phyloP scores from a whole-genome alignment of 2,888 invertebrate species.

The Clusia tigrina region DNA sequence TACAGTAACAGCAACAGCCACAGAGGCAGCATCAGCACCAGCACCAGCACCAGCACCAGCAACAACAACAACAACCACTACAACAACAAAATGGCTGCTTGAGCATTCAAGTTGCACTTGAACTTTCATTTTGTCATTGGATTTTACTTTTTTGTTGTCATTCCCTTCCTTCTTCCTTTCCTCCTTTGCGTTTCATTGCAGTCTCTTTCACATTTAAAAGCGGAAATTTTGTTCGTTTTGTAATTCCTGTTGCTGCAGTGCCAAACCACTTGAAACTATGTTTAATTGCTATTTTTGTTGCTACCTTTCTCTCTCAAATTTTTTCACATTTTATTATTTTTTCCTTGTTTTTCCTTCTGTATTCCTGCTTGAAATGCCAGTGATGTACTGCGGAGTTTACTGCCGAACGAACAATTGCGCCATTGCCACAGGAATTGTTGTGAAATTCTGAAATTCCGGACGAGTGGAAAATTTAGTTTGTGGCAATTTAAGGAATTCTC shows the following conservation, averaged over 20 bases:
- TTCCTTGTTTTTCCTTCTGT: constrained; percentile 17
- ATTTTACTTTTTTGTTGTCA: too few species aligned
- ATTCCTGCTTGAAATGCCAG: background rate
- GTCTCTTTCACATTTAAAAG: constrained; percentile 1
- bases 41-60: background rate
- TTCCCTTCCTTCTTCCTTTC: constrained; percentile 15
- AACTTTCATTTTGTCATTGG: constrained; percentile 47
- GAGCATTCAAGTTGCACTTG: constrained; percentile 41
- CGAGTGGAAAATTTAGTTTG: background rate
- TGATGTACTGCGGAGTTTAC: too few species aligned
- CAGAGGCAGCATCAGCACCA: too few species aligned
- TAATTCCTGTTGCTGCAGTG: background rate
- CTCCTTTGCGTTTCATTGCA: constrained; percentile 6
- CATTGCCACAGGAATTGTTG: constrained; percentile 12
- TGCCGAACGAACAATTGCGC: background rate
- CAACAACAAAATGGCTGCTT: constrained; percentile 49
- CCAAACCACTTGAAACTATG: constrained; percentile 58
- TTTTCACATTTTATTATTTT: background rate
- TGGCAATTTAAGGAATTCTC: background rate
- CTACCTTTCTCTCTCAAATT: too few species aligned
- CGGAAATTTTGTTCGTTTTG: constrained; percentile 2
- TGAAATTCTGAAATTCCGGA: constrained; percentile 14
- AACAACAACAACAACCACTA: constrained; percentile 7
- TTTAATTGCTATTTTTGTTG: constrained; percentile 60
- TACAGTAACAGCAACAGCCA: constrained; percentile 6